Percentiles rank a stretch among this genome's conserved stretches.
These are phyloP conservation scores for Brachyopa scutellaris DNA, from an alignment of 2,888 invertebrate species.

Conservation along the genomic window DNA sequence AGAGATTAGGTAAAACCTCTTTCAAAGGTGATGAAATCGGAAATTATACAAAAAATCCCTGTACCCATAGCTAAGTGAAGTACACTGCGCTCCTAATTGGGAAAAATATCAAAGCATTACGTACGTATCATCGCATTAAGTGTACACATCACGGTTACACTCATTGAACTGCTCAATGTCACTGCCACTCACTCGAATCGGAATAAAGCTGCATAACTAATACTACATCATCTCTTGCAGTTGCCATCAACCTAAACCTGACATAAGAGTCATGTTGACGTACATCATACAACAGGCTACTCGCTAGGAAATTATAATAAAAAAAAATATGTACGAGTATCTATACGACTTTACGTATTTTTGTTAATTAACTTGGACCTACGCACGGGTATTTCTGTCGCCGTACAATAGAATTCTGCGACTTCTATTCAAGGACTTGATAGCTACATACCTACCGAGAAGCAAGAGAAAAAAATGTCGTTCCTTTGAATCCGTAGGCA, in stretches of 20 bases:
- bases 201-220: constrained; percentile 54
- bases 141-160: not conserved
- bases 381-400: constrained; percentile 40
- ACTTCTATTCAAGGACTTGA: not conserved
- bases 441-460: not conserved
- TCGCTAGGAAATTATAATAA: not conserved
- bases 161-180: constrained; percentile 42
- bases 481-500: not conserved
- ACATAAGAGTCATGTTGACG: constrained; percentile 34
- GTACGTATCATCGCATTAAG: constrained; percentile 30
- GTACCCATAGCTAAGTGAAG: no score
- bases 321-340: constrained; percentile 4
- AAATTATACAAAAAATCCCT: no score
- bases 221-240: constrained; percentile 9
- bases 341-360: no score
- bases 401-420: not conserved
- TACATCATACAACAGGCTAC: not conserved
- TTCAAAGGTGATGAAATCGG: no score
- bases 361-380: constrained; percentile 56
- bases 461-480: not conserved
- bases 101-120: no score
- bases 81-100: no score
- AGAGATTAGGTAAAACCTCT: no score
- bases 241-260: constrained; percentile 41
- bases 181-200: constrained; percentile 35